A percentile compares a stretch with the other conserved stretches of the same genome.
Evolutionary conservation across 2,797 vertebrate species (phyloP).

Genomic region (Emys orbicularis): DNA sequence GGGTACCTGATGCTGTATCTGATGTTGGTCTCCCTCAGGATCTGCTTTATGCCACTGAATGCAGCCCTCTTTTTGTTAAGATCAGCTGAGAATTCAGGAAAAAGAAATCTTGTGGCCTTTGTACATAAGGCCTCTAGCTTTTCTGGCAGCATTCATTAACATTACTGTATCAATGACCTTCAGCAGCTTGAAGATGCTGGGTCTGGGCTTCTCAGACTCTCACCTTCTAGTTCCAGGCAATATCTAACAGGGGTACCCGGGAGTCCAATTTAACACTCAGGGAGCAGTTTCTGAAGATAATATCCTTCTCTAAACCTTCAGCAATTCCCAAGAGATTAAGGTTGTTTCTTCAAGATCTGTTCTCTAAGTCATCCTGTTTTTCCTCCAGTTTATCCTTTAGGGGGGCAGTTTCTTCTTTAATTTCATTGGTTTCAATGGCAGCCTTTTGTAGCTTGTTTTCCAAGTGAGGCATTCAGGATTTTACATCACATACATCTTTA

Average conservation of each 20-base stretch:
- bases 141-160: background rate
- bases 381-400: background rate
- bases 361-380: background rate
- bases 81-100: background rate
- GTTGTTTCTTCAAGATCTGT: background rate
- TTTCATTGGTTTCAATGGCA: background rate
- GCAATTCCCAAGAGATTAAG: background rate
- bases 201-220: background rate
- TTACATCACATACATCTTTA: background rate
- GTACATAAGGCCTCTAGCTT: background rate
- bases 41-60: background rate
- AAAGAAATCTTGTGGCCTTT: background rate
- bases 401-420: background rate
- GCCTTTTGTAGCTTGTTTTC: background rate
- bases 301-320: background rate
- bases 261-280: background rate
- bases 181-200: background rate
- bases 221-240: background rate
- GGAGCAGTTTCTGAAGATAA: background rate
- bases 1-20: background rate
- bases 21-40: background rate
- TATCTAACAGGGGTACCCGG: background rate
- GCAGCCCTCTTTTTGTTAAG: background rate
- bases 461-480: background rate
- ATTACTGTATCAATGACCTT: background rate